Conservation (phyloP, 1,140 invertebrate genomes). For the Triops longicaudatus region DNA sequence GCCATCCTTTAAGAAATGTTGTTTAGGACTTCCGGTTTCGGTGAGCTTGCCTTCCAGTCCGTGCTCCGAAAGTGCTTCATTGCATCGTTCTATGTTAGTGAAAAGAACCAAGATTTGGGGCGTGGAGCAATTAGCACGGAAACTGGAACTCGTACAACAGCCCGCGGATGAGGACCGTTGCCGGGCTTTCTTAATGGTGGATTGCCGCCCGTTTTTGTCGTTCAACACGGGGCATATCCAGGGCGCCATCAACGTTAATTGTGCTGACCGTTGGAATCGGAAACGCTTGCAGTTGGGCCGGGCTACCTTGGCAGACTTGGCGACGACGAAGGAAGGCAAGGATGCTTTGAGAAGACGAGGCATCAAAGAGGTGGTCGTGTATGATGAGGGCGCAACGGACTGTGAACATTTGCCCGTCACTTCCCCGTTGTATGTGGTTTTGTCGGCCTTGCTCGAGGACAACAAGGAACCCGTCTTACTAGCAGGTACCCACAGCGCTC, state of each 20-base stretch:
- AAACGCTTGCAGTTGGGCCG: conserved; percentile 58
- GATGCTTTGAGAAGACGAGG: conserved; percentile 46
- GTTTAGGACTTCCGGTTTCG: conserved; percentile 42
- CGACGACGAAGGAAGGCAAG: conserved; percentile 53
- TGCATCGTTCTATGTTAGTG: conserved; percentile 45
- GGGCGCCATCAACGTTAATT: conserved; percentile 66
- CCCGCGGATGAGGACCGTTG: conserved; percentile 32
- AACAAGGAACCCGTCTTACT: conserved; percentile 58
- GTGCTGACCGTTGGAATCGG: conserved; percentile 61
- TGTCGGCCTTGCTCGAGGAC: conserved; percentile 58
- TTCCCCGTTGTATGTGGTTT: conserved; percentile 55
- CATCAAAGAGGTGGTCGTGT: conserved; percentile 55
- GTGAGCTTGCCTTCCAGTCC: conserved; percentile 49
- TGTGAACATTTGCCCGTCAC: conserved; percentile 48
- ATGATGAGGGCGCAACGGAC: conserved; percentile 57
- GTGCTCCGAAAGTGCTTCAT: conserved; percentile 46
- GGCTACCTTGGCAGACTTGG: conserved; percentile 56
- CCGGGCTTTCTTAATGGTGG: conserved; percentile 48
- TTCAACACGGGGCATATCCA: conserved; percentile 62
- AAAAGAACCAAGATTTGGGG: conserved; percentile 32
- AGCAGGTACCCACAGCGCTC: conserved; percentile 48
- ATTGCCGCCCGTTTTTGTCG: conserved; percentile 61
- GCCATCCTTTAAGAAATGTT: conserved; percentile 44
- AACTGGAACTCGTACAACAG: conserved; percentile 35
- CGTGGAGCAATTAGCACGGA: conserved; percentile 23